Conservation (phyloP, 2,888 invertebrate species). For the Thymelicus acteon region DNA sequence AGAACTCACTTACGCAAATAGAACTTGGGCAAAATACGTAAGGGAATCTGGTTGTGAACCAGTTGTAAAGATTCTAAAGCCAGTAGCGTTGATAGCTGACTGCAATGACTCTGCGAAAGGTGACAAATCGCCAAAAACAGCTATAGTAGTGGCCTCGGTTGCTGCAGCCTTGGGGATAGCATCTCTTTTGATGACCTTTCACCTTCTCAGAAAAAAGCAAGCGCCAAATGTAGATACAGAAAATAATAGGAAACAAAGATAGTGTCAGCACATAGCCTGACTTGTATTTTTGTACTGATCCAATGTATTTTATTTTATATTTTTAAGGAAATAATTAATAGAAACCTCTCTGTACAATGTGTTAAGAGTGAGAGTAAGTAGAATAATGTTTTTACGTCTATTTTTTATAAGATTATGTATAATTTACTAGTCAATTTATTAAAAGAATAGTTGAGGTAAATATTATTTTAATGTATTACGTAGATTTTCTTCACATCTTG, state of each 20-base stretch:
- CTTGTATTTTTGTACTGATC: constrained; percentile 29
- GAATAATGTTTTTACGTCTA: constrained; percentile 14
- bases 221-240: constrained; percentile 57
- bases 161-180: constrained; percentile 61
- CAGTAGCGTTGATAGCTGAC: constrained; percentile 68
- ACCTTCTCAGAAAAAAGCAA: constrained; percentile 59
- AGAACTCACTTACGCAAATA: constrained; percentile 83
- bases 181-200: constrained; percentile 69
- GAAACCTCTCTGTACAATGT: constrained; percentile 7
- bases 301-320: not conserved
- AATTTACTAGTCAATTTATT: constrained; percentile 33
- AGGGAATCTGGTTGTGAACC: constrained; percentile 87
- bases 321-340: not conserved
- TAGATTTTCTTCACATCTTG: constrained; percentile 1
- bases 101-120: constrained; percentile 50
- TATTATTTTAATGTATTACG: constrained; percentile 10
- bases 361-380: constrained; percentile 16
- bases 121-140: constrained; percentile 56
- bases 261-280: constrained; percentile 44
- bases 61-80: constrained; percentile 77
- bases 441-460: constrained; percentile 20
- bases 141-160: constrained; percentile 64
- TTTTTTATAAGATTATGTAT: constrained; percentile 25
- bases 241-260: constrained; percentile 67
- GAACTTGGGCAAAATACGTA: constrained; percentile 90